Evolutionary conservation across 2,888 invertebrate genomes (phyloP), one percentile per base, ranked within the genome.

Genomic region (Bombylius major): DNA sequence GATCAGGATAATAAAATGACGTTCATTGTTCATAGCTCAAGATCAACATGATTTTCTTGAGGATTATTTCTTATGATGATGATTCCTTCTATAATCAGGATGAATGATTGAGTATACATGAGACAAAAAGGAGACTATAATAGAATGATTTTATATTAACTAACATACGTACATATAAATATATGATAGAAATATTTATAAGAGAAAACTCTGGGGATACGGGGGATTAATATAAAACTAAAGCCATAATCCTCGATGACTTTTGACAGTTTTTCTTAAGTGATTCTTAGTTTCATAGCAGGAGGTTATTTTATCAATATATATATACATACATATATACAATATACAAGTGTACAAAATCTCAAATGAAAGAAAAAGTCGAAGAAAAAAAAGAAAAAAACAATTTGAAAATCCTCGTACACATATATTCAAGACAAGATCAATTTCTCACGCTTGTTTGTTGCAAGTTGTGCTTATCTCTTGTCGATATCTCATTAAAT

Each of bases 1-100:
- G 58, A 49, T 53, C 50, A 59, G 59, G 59, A 59, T 59, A 59
- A 59, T 54, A 59, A 59, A 59, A 55, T 59, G 57, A 51, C 50
- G 47, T 42, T 42, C 42, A 55, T 55, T 55, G 55, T 55, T 45
- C 47, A 39, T 32, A 34, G 45, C 50, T 34, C 23, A 42, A 42
- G 49, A 54, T 54, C 54, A 54, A 23, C 23, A 23, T 23, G 23
- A 23, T 23, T 13, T 55, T 42, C 46, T 50, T 50, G 46, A 46
- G 33, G 55, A 50, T 47, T 47, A 23, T 23, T 46, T 47, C 50
- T 50, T 50, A 55, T 55, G 31, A 23, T 55, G 34, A 46, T 46
- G 46, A 13, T 46, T 46, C n/a, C n/a, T 46, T 14, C 7, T 13
- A 23, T 23, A 23, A 23, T 23, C 23, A 23, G 23, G 23, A 23